Percentiles rank a stretch among this genome's conserved stretches.
Conservation (phyloP, 2,113 vertebrate genomes). For the Corythornis madagascariensis region DNA sequence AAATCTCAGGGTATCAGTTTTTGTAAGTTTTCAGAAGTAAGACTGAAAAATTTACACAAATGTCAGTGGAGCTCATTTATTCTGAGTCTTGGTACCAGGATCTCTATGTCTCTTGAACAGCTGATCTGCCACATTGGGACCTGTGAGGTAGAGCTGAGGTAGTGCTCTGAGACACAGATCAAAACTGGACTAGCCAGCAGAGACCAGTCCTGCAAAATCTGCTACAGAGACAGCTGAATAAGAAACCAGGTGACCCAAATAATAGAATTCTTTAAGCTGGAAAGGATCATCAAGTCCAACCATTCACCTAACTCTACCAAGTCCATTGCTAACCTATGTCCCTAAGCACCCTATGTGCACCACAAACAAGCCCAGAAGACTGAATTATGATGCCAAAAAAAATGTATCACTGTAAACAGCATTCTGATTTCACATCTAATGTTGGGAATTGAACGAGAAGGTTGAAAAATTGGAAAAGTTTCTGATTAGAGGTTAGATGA, state of each 20-base stretch:
- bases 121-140: neutral
- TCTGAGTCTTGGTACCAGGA: neutral
- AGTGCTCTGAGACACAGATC: rapidly evolving
- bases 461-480: constrained; percentile 13
- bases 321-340: too few relatives aligned
- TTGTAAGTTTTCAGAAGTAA: neutral
- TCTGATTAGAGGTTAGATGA: constrained; percentile 50
- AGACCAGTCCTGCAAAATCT: neutral
- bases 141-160: neutral
- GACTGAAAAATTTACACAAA: neutral
- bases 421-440: neutral
- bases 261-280: too few relatives aligned
- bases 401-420: neutral
- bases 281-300: too few relatives aligned
- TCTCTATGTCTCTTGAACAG: neutral
- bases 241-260: neutral
- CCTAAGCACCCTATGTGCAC: too few relatives aligned
- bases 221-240: neutral
- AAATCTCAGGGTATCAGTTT: neutral
- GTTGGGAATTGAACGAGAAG: neutral
- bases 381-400: neutral
- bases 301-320: too few relatives aligned
- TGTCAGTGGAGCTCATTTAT: neutral
- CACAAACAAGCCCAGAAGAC: neutral
- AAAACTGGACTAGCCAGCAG: neutral